Evolutionary conservation across 2,797 vertebrate genomes (phyloP), one percentile per base, ranked within the genome.

Genomic region (Onychomys torridus): DNA sequence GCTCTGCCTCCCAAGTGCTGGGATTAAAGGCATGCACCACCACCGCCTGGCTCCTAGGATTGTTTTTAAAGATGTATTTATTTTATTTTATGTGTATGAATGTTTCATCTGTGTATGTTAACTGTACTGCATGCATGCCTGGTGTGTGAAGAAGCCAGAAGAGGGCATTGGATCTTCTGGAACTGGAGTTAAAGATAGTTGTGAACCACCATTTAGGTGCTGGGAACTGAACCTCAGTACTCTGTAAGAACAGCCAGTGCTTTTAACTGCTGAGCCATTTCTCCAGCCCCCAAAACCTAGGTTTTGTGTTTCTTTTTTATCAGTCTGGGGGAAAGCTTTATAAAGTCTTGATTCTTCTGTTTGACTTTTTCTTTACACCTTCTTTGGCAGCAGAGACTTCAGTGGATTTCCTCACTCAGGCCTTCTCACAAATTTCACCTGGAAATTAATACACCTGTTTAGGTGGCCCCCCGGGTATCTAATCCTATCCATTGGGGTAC

Each of bases 221-320:
- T 65, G 29, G 17, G 17, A 65, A 46, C 40, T 46, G 61, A 46
- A 65, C 17, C 40, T 46, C 59, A 32, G 59, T 76, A 6, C 40
- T 76, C 25, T 8, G 13, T 13, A 76, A 46, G 37, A 43, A 27
- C 37, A 75, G 40, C 23, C 40, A 43, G 23, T 43, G 73, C 73
- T 46, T 43, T 43, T 75, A 43, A 75, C 23, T 43, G 71, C 11
- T 73, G 21, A 40, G n/a, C 9, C 37, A 25, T 73, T 37, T 25
- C 37, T 73, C 43, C 43, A 77, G 43, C 10, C 6, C 57, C 37
- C 9, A 5, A 61, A 25, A 49, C 34, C 57, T 12, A 13, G 4
- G 32, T 77, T 94, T 87, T 89, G 37, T 83, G 4, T 93, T 46
- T 86, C 16, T 4, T 92, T 94, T 94, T 85, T 25, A 78, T 55